These are phyloP conservation scores for Tetragonula clypearis DNA, from an alignment of 1,140 invertebrate species.

Conservation along the genomic window DNA sequence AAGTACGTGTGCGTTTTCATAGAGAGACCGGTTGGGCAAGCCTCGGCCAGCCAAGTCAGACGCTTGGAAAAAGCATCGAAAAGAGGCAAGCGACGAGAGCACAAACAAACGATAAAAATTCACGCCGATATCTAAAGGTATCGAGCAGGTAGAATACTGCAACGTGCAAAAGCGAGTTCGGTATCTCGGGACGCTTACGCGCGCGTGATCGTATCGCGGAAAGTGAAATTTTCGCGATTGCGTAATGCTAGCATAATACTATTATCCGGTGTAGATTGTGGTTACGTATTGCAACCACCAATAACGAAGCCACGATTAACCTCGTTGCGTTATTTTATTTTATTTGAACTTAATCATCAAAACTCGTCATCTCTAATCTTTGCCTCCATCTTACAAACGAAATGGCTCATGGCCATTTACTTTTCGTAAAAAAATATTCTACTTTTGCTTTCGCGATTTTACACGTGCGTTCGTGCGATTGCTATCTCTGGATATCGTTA, in stretches of 20 bases:
- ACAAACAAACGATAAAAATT: slow-evolving; percentile 31
- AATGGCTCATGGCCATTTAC: too few relatives aligned
- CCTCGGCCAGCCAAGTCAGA: neutral
- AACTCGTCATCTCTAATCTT: neutral
- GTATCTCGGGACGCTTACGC: slow-evolving; percentile 21
- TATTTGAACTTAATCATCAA: neutral
- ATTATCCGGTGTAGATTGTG: slow-evolving; percentile 66
- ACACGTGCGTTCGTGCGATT: neutral
- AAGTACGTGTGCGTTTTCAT: slow-evolving; percentile 12
- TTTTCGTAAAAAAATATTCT: neutral
- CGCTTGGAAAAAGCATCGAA: neutral
- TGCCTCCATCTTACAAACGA: neutral
- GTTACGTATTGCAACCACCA: slow-evolving; percentile 35
- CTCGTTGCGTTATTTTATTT: too few relatives aligned
- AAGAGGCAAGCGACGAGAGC: slow-evolving; percentile 19
- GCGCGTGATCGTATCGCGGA: slow-evolving; percentile 65
- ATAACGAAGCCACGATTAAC: slow-evolving; percentile 34
- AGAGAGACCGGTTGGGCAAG: slow-evolving; percentile 35
- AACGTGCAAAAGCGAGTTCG: neutral
- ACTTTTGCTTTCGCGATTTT: neutral
- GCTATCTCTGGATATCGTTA: neutral
- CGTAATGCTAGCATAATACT: slow-evolving; percentile 73
- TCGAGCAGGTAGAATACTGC: neutral
- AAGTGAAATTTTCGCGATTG: slow-evolving; percentile 77
- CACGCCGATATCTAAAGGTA: slow-evolving; percentile 8